These are phyloP conservation scores for Lepilemur septentrionalis DNA, from an alignment of 2,797 vertebrate species.

Conservation along the genomic window DNA sequence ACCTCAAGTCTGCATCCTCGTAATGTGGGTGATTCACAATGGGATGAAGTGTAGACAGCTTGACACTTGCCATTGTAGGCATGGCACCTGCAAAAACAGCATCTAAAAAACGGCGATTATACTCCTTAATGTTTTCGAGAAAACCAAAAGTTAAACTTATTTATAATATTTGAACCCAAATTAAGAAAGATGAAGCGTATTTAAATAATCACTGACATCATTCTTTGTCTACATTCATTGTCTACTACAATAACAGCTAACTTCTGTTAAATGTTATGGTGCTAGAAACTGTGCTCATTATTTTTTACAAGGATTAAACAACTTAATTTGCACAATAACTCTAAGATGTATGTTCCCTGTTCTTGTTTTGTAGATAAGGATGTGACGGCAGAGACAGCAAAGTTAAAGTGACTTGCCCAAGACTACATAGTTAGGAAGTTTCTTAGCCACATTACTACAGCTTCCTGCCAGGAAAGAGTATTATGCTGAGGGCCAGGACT, in stretches of 20 bases:
- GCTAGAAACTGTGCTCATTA: not conserved
- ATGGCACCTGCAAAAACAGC: conserved; percentile 93
- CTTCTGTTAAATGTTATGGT: not conserved
- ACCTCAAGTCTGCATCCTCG: conserved; percentile 92
- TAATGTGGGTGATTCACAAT: conserved; percentile 94
- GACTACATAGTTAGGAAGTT: not conserved
- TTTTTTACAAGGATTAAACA: not conserved
- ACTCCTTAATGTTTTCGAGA: not conserved
- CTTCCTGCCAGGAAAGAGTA: not conserved
- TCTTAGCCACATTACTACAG: not conserved
- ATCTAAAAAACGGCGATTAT: conserved; percentile 79
- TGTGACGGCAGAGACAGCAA: not conserved
- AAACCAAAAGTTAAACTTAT: not conserved
- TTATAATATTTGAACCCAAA: not conserved
- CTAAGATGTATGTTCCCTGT: not conserved
- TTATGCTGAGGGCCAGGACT: not conserved
- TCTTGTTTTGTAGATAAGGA: not conserved
- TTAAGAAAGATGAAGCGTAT: not conserved
- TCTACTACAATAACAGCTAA: not conserved
- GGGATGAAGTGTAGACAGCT: conserved; percentile 90
- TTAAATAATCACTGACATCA: not conserved
- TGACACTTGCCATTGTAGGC: conserved; percentile 94
- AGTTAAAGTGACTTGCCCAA: not conserved
- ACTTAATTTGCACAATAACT: not conserved
- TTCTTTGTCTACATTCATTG: not conserved